Evolutionary conservation across 2,797 vertebrate genomes (phyloP), one percentile per base, ranked within the genome.

Genomic region (Lagocephalus sceleratus): DNA sequence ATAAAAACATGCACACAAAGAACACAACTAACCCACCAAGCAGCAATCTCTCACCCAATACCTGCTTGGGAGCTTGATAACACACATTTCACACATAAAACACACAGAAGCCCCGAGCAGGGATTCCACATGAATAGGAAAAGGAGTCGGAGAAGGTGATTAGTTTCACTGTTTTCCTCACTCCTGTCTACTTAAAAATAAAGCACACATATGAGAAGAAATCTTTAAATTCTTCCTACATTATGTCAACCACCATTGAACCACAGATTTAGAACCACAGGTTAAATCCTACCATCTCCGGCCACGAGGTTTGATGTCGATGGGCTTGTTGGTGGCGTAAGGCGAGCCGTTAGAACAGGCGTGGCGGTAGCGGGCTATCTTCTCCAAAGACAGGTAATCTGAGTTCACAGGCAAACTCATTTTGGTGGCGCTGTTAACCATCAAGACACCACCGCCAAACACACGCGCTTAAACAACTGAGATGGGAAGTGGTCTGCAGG

Each of bases 321-420:
- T 94, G 66, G 94, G 93, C 82, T 95, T 95, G 94, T 97, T 95
- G 73, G 91, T 95, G 76, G 93, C 93, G 79, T 88, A 97, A 46
- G 95, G 93, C 0, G 91, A 97, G 87, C 94, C 90, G 0, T 90
- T 93, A 82, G 92, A 86, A 79, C 90, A 93, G 83, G 92, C 86
- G 23, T 91, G 93, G 66, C 91, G 91, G 79, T 93, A 94, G 71
- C 91, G 90, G 56, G 94, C 85, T 68, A 94, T 90, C 84, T 88
- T 94, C 85, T 94, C 92, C 90, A 94, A 74, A 66, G 93, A 90
- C 41, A 91, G 86, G 79, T 89, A 90, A 58, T 95, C 94, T 76
- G 91, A 93, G 84, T 87, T 92, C 69, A 89, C 86, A 32, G 94
- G 93, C 77, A 97, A 92, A 90, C 93, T 96, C 94, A 97, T 97